phyloP scores from a whole-genome alignment of 2,113 vertebrate species.

The Mesembrinibis cayennensis region DNA sequence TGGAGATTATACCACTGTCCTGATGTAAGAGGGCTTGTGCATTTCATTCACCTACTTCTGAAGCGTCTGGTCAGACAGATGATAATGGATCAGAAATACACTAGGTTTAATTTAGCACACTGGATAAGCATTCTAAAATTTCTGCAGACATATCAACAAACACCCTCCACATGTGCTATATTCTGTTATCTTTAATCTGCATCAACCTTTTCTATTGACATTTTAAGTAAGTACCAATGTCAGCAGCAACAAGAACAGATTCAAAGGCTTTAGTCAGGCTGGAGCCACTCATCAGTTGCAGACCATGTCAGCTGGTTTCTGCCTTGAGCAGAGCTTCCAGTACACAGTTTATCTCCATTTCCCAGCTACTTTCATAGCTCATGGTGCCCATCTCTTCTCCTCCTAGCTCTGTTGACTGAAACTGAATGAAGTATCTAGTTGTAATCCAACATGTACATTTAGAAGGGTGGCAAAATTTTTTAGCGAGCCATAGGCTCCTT shows the following conservation, averaged over 20 bases:
- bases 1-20: slow-evolving; percentile 39
- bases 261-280: background rate
- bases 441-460: background rate
- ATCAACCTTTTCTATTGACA: background rate
- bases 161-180: background rate
- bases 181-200: background rate
- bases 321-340: background rate
- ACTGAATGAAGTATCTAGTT: background rate
- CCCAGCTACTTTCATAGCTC: background rate
- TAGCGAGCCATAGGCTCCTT: background rate
- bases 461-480: background rate
- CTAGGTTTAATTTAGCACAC: background rate
- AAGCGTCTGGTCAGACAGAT: slow-evolving; percentile 38
- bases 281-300: background rate
- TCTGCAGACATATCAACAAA: background rate
- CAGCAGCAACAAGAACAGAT: background rate
- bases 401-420: background rate
- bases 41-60: slow-evolving; percentile 44
- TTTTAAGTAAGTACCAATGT: background rate
- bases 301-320: background rate
- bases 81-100: slow-evolving; percentile 23
- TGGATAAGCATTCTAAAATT: background rate
- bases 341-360: background rate
- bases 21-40: background rate
- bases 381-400: background rate